Conservation (phyloP, 2,113 vertebrate species). For the Peromyscus polionotus region DNA sequence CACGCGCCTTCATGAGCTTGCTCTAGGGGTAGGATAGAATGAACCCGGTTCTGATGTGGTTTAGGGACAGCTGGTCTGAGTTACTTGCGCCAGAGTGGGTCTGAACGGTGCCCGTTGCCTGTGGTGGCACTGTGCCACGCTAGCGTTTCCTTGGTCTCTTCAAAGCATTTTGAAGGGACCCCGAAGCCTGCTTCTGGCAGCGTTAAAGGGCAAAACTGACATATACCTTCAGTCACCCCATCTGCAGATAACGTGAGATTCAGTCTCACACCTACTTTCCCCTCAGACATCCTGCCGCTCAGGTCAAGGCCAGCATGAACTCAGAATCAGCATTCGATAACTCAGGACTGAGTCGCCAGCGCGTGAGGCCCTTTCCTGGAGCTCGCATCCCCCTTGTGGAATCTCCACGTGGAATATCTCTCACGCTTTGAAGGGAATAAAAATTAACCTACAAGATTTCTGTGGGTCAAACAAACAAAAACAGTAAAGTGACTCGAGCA, state of each 20-base stretch:
- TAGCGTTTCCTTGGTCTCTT: slow-evolving; percentile 55
- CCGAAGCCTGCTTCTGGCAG: slow-evolving; percentile 1
- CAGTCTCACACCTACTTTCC: slow-evolving; percentile 4
- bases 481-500: no score
- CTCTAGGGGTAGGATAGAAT: slow-evolving; percentile 59
- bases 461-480: not conserved
- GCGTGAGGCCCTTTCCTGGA: not conserved
- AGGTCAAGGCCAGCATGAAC: not conserved
- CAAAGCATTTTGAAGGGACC: slow-evolving; percentile 53
- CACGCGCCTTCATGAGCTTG: slow-evolving; percentile 10
- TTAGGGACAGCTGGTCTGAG: slow-evolving; percentile 79
- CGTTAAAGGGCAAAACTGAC: not conserved
- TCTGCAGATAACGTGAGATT: slow-evolving; percentile 2
- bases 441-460: not conserved
- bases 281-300: not conserved
- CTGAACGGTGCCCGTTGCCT: slow-evolving; percentile 81
- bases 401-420: not conserved
- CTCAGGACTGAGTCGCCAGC: not conserved
- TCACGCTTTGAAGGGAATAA: not conserved
- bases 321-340: not conserved
- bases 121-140: slow-evolving; percentile 76
- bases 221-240: not conserved
- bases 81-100: slow-evolving; percentile 83
- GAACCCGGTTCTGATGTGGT: slow-evolving; percentile 70
- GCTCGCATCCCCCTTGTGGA: not conserved